Base-by-base conservation (phyloP, 1,140 invertebrate genomes). In the Telenomus remus region DNA sequence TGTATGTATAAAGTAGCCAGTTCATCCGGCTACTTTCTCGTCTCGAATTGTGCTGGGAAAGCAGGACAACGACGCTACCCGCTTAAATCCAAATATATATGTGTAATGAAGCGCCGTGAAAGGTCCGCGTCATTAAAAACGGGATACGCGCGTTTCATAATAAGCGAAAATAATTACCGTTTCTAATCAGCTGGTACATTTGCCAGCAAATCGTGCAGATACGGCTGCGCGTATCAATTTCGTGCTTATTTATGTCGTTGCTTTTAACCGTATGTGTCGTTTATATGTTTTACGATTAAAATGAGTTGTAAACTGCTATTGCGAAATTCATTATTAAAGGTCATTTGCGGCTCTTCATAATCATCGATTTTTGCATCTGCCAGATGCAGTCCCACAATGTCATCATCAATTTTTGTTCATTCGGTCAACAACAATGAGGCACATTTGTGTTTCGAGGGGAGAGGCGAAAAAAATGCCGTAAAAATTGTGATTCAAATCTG, bases 11-110 rank as follows among this genome's bases (percentile, higher is more conserved):
- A 78, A 78, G 76, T 78, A 78, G 76, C 76, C 76, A 64, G 69
- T 78, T 78, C 76, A 78, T 78, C 76, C 65, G 76, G 76, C 76
- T 78, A 78, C 76, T 78, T 73, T 78, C 76, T 78, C 76, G 65
- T 78, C 76, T 78, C 56, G 76, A 70, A 73, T 78, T 78, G 64
- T 78, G 64, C 43, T 61, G 76, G 76, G 76, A 73, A 78, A 78
- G 76, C 76, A 73, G 76, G 76, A 69, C 69, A 78, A 47, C 69
- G 76, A 70, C 48, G 76, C 64, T 77, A 72, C 68, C 68, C 59
- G 48, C 68, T 68, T 77, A 27, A 3, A 72, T 77, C 61, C 75
- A 77, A 77, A 77, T 72, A 72, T 72, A 77, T 64, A 65, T 72
- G 64, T 69, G 75, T 68, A 69, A 68, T 72, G 56, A 76, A 65